Evolutionary conservation across 2,888 invertebrate species (phyloP).

Genomic region (Cheilosia impressa): DNA sequence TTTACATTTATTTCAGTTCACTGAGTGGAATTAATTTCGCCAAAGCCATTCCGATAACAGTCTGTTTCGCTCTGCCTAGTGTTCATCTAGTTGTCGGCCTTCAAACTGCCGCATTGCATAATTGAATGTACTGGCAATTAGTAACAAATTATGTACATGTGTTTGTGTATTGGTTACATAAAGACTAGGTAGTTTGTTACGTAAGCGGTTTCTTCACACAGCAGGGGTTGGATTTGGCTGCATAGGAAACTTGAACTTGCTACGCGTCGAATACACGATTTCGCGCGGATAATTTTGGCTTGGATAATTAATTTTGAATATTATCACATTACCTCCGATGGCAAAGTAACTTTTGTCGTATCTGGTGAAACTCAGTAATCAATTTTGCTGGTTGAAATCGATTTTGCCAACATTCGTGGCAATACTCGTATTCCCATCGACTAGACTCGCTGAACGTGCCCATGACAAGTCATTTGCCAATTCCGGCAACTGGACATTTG

Average conservation of each 20-base stretch:
- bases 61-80: too few species aligned
- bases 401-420: background rate
- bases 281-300: constrained; percentile 17
- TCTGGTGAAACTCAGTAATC: background rate
- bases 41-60: background rate
- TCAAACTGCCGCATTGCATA: background rate
- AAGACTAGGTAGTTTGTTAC: background rate
- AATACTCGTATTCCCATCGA: background rate
- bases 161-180: background rate
- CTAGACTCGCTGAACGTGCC: background rate
- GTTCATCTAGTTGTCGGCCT: background rate
- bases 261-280: background rate
- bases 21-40: constrained; percentile 32
- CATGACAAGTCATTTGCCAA: constrained; percentile 11
- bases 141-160: background rate
- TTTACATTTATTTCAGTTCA: constrained; percentile 36
- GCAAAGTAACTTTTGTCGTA: constrained; percentile 19
- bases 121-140: background rate
- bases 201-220: background rate
- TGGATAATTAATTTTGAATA: constrained; percentile 33
- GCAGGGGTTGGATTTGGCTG: background rate
- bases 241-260: background rate
- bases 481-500: constrained; percentile 17
- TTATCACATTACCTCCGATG: constrained; percentile 17
- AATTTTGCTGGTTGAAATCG: background rate